Base-by-base conservation (phyloP, 1,140 invertebrate genomes). In the Papilio polytes region DNA sequence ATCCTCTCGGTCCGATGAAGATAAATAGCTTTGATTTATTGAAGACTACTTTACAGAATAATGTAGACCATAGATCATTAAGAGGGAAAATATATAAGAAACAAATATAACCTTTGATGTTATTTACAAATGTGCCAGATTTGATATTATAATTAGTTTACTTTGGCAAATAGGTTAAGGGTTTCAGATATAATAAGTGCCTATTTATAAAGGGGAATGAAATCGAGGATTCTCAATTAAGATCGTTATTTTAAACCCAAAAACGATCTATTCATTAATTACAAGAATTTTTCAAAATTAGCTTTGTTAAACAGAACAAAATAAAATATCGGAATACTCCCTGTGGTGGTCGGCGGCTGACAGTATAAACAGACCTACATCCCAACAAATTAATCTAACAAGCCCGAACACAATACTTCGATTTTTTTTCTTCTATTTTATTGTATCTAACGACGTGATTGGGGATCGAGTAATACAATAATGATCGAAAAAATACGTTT, bases 361-460 rank as follows among this genome's bases (percentile, higher is more conserved):
- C 74, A 76, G 74, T 51, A 26, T 48, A 46, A 51, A 76, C 74
- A 51, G 72, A 51, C 74, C 74, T 20, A 26, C 46, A 51, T 51
- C 41, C 74, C 41, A 22, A 76, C 74, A 76, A 76, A 53, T 76
- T 76, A 76, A 76, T 76, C 13, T 76, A 76, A 76, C 74, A 46
- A 76, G 44, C 74, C 44, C 74, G 46, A 48, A 76, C 20, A 76
- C 20, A 76, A 76, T 76, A 76, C 44, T 51, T 46, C 41, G 53
- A 76, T 26, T 10, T 76, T 26, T 10, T 76, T 41, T 73, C 72
- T 18, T 46, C 46, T 76, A 76, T 31, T 51, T 46, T 76, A 51
- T 76, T 76, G 41, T 26, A 51, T 46, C 46, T 44, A 46, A 74
- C 74, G 44, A 76, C 13, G 44, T 76, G 44, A 76, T 48, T 76